These are phyloP conservation scores for Cydia strobilella DNA, from an alignment of 1,140 invertebrate species.

Conservation along the genomic window DNA sequence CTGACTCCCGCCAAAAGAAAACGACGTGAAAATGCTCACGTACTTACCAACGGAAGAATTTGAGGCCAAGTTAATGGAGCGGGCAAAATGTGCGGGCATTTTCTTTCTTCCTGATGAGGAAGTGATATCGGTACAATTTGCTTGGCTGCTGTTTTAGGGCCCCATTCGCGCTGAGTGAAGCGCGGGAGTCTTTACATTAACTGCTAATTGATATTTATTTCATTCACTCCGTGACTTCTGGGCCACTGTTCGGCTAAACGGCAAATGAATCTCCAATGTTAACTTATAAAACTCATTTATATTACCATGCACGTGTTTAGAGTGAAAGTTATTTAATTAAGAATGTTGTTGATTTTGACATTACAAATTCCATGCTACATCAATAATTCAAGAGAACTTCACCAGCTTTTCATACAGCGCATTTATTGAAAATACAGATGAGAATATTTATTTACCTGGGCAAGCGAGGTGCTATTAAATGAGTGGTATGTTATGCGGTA, in stretches of 20 bases:
- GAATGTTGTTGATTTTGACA: slow-evolving; percentile 2
- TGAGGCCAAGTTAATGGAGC: slow-evolving; percentile 61
- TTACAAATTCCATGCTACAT: slow-evolving; percentile 19
- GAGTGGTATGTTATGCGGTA: not conserved
- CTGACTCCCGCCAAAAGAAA: slow-evolving; percentile 63
- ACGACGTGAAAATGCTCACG: slow-evolving; percentile 65
- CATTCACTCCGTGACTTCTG: slow-evolving; percentile 9
- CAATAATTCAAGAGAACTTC: slow-evolving; percentile 7
- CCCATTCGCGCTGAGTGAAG: slow-evolving; percentile 37
- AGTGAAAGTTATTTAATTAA: slow-evolving; percentile 24
- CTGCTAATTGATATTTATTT: slow-evolving; percentile 30
- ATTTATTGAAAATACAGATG: slow-evolving; percentile 2
- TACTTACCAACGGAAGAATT: slow-evolving; percentile 63
- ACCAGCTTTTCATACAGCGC: not conserved
- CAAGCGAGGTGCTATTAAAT: not conserved
- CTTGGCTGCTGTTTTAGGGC: slow-evolving; percentile 39
- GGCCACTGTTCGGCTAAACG: slow-evolving; percentile 2
- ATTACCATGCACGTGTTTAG: slow-evolving; percentile 14
- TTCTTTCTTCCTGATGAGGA: slow-evolving; percentile 50
- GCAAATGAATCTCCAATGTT: slow-evolving; percentile 23
- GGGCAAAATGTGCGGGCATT: slow-evolving; percentile 53
- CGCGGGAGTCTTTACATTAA: slow-evolving; percentile 28
- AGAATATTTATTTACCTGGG: not conserved
- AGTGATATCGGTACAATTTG: slow-evolving; percentile 50
- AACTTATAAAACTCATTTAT: slow-evolving; percentile 30